A percentile compares a stretch with the other conserved stretches of the same genome.
These are phyloP conservation scores for Ophioninae sp. DNA, from an alignment of 2,888 invertebrate species.

Conservation along the genomic window DNA sequence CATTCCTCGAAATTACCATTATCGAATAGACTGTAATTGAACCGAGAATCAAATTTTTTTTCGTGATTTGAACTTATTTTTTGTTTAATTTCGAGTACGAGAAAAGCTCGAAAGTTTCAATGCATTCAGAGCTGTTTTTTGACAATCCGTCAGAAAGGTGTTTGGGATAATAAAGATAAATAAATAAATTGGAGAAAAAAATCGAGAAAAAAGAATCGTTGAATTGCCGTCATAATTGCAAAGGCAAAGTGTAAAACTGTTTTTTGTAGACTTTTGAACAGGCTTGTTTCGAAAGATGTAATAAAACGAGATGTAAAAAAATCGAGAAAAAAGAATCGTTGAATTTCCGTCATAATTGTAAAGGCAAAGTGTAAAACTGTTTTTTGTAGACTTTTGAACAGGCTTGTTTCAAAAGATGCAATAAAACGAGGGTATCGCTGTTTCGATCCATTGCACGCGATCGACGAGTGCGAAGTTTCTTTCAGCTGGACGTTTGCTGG, in stretches of 20 bases:
- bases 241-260: neutral
- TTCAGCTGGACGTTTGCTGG: neutral
- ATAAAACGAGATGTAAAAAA: neutral
- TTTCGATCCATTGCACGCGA: conserved; percentile 10
- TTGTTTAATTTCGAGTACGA: too few species aligned
- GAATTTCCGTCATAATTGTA: neutral
- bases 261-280: neutral
- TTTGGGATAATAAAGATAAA: too few species aligned
- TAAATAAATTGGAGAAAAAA: too few species aligned
- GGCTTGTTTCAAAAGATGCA: neutral
- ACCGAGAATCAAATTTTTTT: too few species aligned
- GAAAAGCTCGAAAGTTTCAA: too few species aligned
- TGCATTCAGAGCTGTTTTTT: too few species aligned
- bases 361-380: neutral
- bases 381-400: neutral
- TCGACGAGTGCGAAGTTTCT: conserved; percentile 1
- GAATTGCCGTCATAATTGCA: neutral
- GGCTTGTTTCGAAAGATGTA: neutral
- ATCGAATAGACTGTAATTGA: neutral
- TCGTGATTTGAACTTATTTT: too few species aligned
- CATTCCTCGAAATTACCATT: too few species aligned
- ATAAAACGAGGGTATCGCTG: neutral
- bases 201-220: too few species aligned
- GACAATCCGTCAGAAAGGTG: too few species aligned
- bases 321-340: too few species aligned